phyloP scores from a whole-genome alignment of 2,797 vertebrate species.

The Lerista edwardsae region DNA sequence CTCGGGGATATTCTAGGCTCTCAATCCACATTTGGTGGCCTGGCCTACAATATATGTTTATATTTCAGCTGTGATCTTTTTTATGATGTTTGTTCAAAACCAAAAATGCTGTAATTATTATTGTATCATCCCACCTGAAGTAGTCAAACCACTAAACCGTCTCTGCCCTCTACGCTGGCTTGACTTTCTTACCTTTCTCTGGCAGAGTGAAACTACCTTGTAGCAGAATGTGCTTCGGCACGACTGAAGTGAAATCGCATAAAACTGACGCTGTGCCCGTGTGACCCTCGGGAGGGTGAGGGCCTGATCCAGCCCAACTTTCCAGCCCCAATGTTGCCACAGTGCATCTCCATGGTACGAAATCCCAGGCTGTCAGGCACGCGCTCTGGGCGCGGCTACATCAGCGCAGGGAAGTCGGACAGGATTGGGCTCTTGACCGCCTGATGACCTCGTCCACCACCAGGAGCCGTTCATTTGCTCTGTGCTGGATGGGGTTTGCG shows the following conservation, averaged over 20 bases:
- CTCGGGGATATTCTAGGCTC: background rate
- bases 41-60: background rate
- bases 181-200: conserved; percentile 42
- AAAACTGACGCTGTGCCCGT: background rate
- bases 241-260: conserved; percentile 25
- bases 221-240: conserved; percentile 33
- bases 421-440: no score
- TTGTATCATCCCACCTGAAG: background rate
- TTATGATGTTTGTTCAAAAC: background rate
- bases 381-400: no score
- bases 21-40: background rate
- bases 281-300: background rate
- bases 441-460: background rate
- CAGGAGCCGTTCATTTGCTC: background rate
- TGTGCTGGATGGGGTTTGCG: background rate
- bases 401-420: no score
- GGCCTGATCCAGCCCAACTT: no score
- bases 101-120: no score
- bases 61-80: background rate
- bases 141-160: background rate
- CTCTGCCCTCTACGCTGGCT: background rate
- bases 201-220: conserved; percentile 54
- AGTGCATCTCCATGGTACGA: no score
- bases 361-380: no score
- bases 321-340: no score